phyloP scores from a whole-genome alignment of 2,888 invertebrate genomes.

The Drosophila subsilvestris region DNA sequence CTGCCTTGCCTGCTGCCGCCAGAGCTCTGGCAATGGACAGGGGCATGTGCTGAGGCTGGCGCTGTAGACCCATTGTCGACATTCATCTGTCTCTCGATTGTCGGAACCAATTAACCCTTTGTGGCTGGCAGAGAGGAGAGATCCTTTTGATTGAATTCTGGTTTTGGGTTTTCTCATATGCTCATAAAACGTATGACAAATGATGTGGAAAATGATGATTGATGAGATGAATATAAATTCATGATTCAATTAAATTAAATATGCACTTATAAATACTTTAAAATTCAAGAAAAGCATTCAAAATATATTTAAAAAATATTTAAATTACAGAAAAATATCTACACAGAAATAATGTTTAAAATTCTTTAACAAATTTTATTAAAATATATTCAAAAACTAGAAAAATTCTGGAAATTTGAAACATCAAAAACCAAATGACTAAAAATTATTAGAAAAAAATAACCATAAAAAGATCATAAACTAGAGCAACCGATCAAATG shows the following conservation, averaged over 20 bases:
- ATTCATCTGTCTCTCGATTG: slow-evolving; percentile 41
- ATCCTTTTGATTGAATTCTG: slow-evolving; percentile 28
- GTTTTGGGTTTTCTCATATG: not conserved
- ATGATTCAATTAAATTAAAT: not conserved
- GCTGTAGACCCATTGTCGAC: slow-evolving; percentile 47
- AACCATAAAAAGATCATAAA: too few species aligned
- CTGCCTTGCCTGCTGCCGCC: slow-evolving; percentile 8
- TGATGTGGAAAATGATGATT: slow-evolving; percentile 7
- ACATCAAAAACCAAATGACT: not conserved
- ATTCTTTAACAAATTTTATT: too few species aligned
- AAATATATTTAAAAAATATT: too few species aligned
- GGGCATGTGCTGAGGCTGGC: slow-evolving; percentile 23
- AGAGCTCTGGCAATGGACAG: slow-evolving; percentile 2
- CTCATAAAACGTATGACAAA: not conserved
- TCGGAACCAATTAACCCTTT: slow-evolving; percentile 57
- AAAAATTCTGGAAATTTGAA: not conserved
- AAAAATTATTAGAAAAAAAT: too few species aligned
- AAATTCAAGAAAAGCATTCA: too few species aligned
- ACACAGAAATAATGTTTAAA: too few species aligned
- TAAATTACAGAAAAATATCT: too few species aligned
- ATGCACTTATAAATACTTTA: not conserved
- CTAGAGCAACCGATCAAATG: too few species aligned
- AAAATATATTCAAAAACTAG: too few species aligned
- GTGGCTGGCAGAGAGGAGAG: slow-evolving; percentile 35
- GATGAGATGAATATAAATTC: not conserved